Conservation (phyloP, 2,797 vertebrate species). For the Centropyge bicolor region DNA sequence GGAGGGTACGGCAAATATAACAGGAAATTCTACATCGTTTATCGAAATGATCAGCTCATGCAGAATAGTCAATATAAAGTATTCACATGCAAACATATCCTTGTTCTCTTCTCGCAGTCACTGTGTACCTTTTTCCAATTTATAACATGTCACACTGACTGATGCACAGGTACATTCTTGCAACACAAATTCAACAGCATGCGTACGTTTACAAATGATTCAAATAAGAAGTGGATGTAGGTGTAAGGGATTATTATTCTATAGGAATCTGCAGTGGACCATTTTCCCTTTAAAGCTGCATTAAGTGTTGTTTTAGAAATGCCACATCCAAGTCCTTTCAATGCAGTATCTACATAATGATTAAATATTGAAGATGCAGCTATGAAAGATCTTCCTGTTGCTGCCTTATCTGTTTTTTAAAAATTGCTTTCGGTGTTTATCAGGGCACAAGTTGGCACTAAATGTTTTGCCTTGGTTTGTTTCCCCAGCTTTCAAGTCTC, state of each 20-base stretch:
- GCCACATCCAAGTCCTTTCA: background rate
- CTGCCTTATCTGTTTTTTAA: background rate
- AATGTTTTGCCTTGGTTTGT: slow-evolving; percentile 5
- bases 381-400: background rate
- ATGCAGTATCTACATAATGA: background rate
- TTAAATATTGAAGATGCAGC: background rate
- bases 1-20: background rate
- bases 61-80: background rate
- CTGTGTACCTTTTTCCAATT: background rate
- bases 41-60: slow-evolving; percentile 5
- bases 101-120: background rate
- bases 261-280: background rate
- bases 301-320: background rate
- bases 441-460: background rate
- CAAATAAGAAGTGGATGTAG: background rate
- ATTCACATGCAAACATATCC: background rate
- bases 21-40: background rate
- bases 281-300: background rate
- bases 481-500: slow-evolving; percentile 1
- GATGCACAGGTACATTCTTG: background rate
- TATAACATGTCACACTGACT: background rate
- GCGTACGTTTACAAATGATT: background rate
- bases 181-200: background rate
- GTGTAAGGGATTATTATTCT: slow-evolving; percentile 1
- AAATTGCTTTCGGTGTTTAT: slow-evolving; percentile 1